These are phyloP conservation scores for Brassicogethes aeneus DNA, from an alignment of 2,888 invertebrate species.

Conservation along the genomic window DNA sequence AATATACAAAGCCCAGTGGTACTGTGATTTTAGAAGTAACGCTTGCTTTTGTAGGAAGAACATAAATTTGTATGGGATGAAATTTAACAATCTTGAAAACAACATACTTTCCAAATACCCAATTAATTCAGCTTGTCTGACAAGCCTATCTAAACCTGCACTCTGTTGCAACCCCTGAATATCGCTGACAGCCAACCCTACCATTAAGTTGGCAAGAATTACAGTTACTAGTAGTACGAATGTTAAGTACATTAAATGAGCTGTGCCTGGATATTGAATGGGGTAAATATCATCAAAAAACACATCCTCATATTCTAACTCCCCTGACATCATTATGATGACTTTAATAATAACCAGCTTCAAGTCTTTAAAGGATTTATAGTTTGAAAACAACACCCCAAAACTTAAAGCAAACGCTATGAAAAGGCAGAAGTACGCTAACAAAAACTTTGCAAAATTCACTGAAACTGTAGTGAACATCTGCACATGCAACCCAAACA, in stretches of 20 bases:
- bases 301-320: conserved; percentile 76
- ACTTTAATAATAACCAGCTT: conserved; percentile 62
- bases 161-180: conserved; percentile 73
- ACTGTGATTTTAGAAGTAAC: conserved; percentile 63
- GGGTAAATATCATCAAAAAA: conserved; percentile 51
- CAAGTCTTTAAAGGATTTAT: conserved; percentile 59
- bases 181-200: conserved; percentile 79
- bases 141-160: conserved; percentile 69
- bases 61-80: conserved; percentile 51
- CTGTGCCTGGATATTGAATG: conserved; percentile 51
- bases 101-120: conserved; percentile 76
- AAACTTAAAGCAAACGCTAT: conserved; percentile 75
- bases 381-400: conserved; percentile 71
- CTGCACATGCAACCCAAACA: conserved; percentile 77
- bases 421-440: conserved; percentile 72
- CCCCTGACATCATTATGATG: conserved; percentile 84
- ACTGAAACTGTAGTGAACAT: conserved; percentile 81
- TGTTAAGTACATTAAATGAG: conserved; percentile 65
- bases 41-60: conserved; percentile 63
- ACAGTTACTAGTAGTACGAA: conserved; percentile 75
- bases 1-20: conserved; percentile 64
- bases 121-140: conserved; percentile 73
- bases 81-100: conserved; percentile 64
- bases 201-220: conserved; percentile 73
- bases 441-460: conserved; percentile 72